Conservation (phyloP, 2,797 vertebrate species). For the Phalanger gymnotis region DNA sequence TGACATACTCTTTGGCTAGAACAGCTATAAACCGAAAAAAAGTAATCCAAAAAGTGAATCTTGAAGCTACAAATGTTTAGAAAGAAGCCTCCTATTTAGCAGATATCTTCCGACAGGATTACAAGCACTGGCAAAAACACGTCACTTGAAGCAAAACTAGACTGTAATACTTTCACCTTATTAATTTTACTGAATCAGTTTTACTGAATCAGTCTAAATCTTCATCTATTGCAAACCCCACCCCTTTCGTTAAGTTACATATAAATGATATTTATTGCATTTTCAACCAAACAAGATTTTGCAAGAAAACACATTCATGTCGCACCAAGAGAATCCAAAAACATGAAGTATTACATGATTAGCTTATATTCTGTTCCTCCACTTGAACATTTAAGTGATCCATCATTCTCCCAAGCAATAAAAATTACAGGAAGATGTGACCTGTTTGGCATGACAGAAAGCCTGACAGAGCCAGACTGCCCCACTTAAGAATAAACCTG, state of each 20-base stretch:
- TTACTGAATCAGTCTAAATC: not conserved
- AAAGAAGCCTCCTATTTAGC: conserved; percentile 22
- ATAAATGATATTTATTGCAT: conserved; percentile 12
- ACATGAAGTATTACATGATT: not conserved
- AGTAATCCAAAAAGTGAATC: not conserved
- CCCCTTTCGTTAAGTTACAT: conserved; percentile 35
- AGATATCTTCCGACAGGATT: conserved; percentile 34
- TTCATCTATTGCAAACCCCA: not conserved
- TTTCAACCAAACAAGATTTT: conserved; percentile 39
- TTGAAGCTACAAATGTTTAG: conserved; percentile 39
- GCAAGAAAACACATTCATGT: conserved; percentile 4
- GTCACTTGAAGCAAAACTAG: conserved; percentile 22
- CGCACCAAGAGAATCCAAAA: conserved; percentile 44
- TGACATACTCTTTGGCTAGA: not conserved
- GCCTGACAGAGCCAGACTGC: not conserved
- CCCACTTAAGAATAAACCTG: conserved; percentile 30
- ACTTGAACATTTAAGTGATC: conserved; percentile 6
- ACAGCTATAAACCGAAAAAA: not conserved
- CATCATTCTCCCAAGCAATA: conserved; percentile 31
- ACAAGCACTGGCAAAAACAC: not conserved
- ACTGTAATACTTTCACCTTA: not conserved
- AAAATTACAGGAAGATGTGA: not conserved
- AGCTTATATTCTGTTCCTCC: not conserved
- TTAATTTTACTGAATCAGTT: not conserved
- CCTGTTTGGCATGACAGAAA: conserved; percentile 18